Base-by-base conservation (phyloP, 2,797 vertebrate genomes). In the Enteromius mattozi region DNA sequence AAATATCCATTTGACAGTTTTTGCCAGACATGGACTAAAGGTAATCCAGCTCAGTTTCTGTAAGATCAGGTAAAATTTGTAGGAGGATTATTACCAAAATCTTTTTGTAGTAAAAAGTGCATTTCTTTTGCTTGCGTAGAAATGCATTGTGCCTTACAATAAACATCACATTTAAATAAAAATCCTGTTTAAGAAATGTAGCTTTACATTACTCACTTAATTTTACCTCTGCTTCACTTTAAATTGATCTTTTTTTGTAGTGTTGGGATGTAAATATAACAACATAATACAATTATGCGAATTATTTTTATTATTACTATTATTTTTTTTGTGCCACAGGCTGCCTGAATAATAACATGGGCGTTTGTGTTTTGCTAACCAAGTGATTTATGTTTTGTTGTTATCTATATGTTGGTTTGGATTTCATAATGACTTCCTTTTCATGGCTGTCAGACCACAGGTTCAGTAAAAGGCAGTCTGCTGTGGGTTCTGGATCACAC, bases 401-500 rank as follows among this genome's bases (percentile, higher is more conserved):
- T 80, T 40, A 14, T 33, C 56, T 45, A 30, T 13, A 68, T 80
- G 33, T 40, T 54, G 19, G 59, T 59, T 78, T 78, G 80, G 24
- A 51, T 69, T 78, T 51, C 30, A 54, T 81, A 74, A 83, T 47
- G 42, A 81, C 66, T 81, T 74, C 75, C 72, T 33, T 24, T 61
- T 78, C 61, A 56, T 47, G 16, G 13, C 37, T 74, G 24, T 65
- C 51, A 96, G 95, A 96, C 95, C 74, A 93, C 95, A 84, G 91
- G 94, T 7, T 83, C 91, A 33, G 85, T 93, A 84, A 97, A 92
- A 90, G 98, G 97, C 86, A 99, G 97, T 91, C 92, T 99, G 21
- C 85, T 99, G 82, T 99, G 97, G 97, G 96, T 98, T 86, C 91
- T 99, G 92, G 96, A 99, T 92, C 97, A 98, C 90, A 97, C 97